Percentiles rank a stretch among this genome's conserved stretches.
These are phyloP conservation scores for Carposina sasakii DNA, from an alignment of 1,140 invertebrate genomes.

Conservation along the genomic window DNA sequence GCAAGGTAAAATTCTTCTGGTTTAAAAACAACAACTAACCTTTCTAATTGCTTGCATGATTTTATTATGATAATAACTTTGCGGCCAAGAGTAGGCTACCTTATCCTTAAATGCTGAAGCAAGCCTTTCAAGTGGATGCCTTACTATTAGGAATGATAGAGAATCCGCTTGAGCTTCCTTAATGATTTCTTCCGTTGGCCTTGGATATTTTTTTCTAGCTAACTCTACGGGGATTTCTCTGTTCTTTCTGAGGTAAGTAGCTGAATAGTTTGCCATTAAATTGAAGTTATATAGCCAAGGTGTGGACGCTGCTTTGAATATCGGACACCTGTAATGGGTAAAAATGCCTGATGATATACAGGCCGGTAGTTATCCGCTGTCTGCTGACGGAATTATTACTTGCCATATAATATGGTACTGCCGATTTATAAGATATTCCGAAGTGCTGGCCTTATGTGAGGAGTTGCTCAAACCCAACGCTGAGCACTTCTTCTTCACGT, in stretches of 20 bases:
- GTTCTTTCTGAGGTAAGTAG: slow-evolving; percentile 82
- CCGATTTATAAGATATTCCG: slow-evolving; percentile 87
- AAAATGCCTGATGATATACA: too few relatives aligned
- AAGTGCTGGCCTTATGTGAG: slow-evolving; percentile 76
- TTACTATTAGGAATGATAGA: slow-evolving; percentile 87
- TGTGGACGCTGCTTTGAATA: slow-evolving; percentile 90
- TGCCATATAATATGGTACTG: slow-evolving; percentile 85
- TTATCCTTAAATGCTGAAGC: slow-evolving; percentile 93
- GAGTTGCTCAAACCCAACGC: slow-evolving; percentile 43
- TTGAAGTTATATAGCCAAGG: slow-evolving; percentile 94
- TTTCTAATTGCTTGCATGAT: slow-evolving; percentile 84
- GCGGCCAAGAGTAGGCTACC: slow-evolving; percentile 84
- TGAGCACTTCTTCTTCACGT: slow-evolving; percentile 43
- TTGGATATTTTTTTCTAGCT: slow-evolving; percentile 84
- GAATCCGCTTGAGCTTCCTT: slow-evolving; percentile 73
- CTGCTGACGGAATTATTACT: too few relatives aligned
- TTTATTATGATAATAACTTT: slow-evolving; percentile 85
- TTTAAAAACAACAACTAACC: too few relatives aligned
- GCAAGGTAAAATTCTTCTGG: too few relatives aligned
- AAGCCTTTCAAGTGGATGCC: slow-evolving; percentile 91
- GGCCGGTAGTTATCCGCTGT: too few relatives aligned
- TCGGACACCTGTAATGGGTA: slow-evolving; percentile 83
- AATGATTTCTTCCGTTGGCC: slow-evolving; percentile 79
- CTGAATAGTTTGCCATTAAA: slow-evolving; percentile 84
- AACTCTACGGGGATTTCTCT: slow-evolving; percentile 83